phyloP scores from a whole-genome alignment of 2,113 vertebrate genomes.

The Ictalurus punctatus region DNA sequence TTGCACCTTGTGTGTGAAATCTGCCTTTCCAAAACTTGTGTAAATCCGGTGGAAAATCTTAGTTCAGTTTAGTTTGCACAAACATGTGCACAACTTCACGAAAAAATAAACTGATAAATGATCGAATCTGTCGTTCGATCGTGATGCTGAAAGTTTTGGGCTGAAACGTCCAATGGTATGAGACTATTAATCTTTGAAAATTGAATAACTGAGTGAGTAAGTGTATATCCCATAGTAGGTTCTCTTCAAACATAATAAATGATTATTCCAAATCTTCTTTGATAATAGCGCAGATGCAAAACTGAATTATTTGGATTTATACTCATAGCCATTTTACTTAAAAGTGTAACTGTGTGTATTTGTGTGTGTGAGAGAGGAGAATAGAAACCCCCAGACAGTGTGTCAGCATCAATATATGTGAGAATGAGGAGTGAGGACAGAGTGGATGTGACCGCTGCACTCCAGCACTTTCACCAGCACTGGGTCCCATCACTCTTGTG shows the following conservation, averaged over 20 bases:
- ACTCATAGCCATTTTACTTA: background rate
- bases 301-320: background rate
- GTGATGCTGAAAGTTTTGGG: too few relatives aligned
- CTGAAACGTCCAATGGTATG: too few relatives aligned
- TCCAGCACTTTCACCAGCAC: slow-evolving; percentile 26
- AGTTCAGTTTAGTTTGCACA: too few relatives aligned
- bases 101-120: too few relatives aligned
- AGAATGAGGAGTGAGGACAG: background rate
- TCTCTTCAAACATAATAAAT: background rate
- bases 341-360: background rate
- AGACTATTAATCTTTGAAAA: too few relatives aligned
- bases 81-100: too few relatives aligned
- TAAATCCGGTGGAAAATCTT: too few relatives aligned
- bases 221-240: background rate
- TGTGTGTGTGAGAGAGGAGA: background rate
- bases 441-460: slow-evolving; percentile 11
- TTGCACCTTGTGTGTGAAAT: too few relatives aligned
- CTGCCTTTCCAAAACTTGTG: background rate
- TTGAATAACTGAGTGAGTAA: too few relatives aligned
- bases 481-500: slow-evolving; percentile 1
- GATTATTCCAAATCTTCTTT: background rate
- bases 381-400: slow-evolving; percentile 1
- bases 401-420: background rate
- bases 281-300: background rate
- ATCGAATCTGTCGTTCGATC: too few relatives aligned